phyloP scores from a whole-genome alignment of 2,113 vertebrate genomes.

The Grammomys surdaster region DNA sequence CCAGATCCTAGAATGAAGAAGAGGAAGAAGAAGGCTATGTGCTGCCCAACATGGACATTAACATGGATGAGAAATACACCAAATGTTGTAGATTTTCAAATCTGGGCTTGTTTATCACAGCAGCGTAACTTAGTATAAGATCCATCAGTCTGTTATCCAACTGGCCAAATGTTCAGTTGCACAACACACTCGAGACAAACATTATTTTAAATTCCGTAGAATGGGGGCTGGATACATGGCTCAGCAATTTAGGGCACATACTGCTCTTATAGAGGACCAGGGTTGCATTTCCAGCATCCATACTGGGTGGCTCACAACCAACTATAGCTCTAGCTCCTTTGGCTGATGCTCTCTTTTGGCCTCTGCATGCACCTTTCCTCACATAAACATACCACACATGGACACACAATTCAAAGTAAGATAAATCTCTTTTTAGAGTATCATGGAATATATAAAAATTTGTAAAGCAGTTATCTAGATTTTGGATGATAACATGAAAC shows the following conservation, averaged over 20 bases:
- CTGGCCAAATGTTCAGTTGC: slow-evolving; percentile 13
- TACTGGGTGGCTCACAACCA: neutral
- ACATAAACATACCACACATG: neutral
- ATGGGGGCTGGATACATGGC: neutral
- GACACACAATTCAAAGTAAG: neutral
- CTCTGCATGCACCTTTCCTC: neutral
- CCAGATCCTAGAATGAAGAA: neutral
- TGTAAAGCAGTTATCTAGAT: neutral
- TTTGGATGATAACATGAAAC: slow-evolving; percentile 39
- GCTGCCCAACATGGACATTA: neutral
- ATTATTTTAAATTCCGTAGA: neutral
- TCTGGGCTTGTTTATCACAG: neutral
- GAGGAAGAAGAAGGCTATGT: neutral
- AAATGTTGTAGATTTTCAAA: neutral
- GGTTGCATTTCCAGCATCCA: neutral
- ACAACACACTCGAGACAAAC: neutral
- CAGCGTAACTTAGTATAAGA: neutral
- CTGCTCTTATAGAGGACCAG: neutral
- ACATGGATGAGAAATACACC: neutral
- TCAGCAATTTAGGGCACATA: neutral
- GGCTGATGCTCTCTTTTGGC: neutral
- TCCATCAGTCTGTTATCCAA: neutral
- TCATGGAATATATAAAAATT: neutral
- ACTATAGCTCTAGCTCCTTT: neutral
- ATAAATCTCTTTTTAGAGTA: neutral